Evolutionary conservation across 1,140 invertebrate species (phyloP).

Genomic region (Cydia strobilella): DNA sequence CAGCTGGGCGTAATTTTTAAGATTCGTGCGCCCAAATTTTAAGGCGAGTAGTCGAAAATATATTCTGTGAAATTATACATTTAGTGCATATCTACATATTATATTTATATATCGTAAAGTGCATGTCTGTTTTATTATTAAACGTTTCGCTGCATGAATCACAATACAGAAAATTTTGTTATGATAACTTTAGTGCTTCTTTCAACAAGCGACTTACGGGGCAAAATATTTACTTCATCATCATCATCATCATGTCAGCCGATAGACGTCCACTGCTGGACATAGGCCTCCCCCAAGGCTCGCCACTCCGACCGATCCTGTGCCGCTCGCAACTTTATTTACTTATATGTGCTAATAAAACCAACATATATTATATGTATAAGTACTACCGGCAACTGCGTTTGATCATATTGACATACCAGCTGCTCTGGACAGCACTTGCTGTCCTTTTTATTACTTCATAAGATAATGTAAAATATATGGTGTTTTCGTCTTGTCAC

Average conservation of each 20-base stretch:
- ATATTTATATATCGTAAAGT: neutral
- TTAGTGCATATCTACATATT: too few relatives aligned
- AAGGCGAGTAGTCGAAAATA: too few relatives aligned
- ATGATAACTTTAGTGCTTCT: slow-evolving; percentile 11
- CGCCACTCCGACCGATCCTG: too few relatives aligned
- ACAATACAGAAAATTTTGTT: slow-evolving; percentile 5
- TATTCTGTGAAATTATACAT: too few relatives aligned
- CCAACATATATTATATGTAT: neutral
- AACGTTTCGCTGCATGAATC: neutral
- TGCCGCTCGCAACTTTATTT: too few relatives aligned
- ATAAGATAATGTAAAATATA: slow-evolving; percentile 5
- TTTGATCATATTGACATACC: neutral
- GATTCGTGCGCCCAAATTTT: too few relatives aligned
- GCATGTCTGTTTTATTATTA: neutral
- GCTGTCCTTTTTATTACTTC: neutral
- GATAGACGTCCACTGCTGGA: too few relatives aligned
- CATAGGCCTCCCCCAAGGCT: too few relatives aligned
- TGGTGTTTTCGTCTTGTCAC: neutral
- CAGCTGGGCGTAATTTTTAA: too few relatives aligned
- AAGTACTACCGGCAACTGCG: neutral
- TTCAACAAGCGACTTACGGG: neutral
- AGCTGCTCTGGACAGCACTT: neutral
- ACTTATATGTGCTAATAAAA: slow-evolving; percentile 20
- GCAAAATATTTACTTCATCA: neutral
- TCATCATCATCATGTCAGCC: too few relatives aligned